Conservation (phyloP, 1,140 invertebrate species). For the Bombus waltoni region DNA sequence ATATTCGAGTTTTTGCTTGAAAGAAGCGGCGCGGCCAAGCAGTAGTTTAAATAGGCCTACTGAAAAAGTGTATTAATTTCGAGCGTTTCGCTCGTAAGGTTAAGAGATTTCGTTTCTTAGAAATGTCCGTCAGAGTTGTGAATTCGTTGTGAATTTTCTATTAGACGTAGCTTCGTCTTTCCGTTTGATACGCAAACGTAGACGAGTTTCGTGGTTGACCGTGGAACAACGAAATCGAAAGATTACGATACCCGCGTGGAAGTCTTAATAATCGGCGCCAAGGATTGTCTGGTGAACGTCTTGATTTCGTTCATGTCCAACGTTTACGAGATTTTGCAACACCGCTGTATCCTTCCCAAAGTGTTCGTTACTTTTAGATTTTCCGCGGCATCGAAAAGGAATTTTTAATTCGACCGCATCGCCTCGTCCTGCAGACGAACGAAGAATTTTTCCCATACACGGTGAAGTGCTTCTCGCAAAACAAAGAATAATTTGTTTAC, state of each 20-base stretch:
- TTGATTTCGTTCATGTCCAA: conserved; percentile 48
- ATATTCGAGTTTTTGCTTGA: too few species aligned
- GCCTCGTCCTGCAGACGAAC: not conserved
- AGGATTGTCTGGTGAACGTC: not conserved
- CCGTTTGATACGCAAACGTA: not conserved
- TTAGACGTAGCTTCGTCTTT: not conserved
- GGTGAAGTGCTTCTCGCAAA: not conserved
- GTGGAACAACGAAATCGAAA: not conserved
- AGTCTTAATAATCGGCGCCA: not conserved
- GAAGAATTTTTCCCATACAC: not conserved
- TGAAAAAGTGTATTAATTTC: too few species aligned
- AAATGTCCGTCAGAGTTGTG: too few species aligned
- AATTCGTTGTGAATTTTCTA: not conserved
- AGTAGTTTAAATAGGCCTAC: too few species aligned
- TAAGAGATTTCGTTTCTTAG: too few species aligned
- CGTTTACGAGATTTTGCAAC: not conserved
- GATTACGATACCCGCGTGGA: conserved; percentile 8
- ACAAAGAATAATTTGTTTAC: not conserved
- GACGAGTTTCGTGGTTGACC: not conserved
- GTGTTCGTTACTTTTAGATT: not conserved
- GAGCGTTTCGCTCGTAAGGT: too few species aligned
- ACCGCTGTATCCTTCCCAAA: too few species aligned
- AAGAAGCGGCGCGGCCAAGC: too few species aligned
- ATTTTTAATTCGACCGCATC: not conserved
- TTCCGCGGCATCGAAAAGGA: not conserved